Evolutionary conservation across 2,797 vertebrate genomes (phyloP).

Genomic region (Melanotaenia pygmaea): DNA sequence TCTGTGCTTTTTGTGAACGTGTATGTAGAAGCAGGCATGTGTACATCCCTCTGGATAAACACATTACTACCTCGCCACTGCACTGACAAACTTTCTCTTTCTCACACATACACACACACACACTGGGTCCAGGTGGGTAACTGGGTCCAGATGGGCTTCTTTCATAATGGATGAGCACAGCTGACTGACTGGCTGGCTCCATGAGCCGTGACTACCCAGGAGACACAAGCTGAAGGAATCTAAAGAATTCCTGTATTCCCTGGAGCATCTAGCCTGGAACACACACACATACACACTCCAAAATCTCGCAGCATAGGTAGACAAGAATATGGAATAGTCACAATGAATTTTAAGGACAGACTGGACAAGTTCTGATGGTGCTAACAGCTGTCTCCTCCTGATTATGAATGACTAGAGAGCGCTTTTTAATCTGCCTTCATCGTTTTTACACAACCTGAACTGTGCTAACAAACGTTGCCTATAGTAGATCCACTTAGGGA

Average conservation of each 20-base stretch:
- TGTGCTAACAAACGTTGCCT: slow-evolving; percentile 28
- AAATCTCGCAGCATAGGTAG: slow-evolving; percentile 29
- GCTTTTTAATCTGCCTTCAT: slow-evolving; percentile 16
- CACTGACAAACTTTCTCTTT: slow-evolving; percentile 57
- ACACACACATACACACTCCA: slow-evolving; percentile 21
- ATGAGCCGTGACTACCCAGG: slow-evolving; percentile 71
- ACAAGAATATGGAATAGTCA: slow-evolving; percentile 42
- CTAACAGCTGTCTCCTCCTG: slow-evolving; percentile 11
- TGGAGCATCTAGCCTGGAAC: slow-evolving; percentile 39
- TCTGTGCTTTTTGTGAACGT: slow-evolving; percentile 15
- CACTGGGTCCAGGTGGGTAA: slow-evolving; percentile 72
- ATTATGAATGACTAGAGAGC: slow-evolving; percentile 6
- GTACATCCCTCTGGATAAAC: slow-evolving; percentile 48
- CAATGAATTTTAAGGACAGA: slow-evolving; percentile 13
- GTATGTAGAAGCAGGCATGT: slow-evolving; percentile 16
- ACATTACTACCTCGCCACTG: slow-evolving; percentile 19
- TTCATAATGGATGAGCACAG: slow-evolving; percentile 77
- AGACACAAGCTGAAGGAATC: slow-evolving; percentile 70
- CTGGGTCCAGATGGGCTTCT: slow-evolving; percentile 75
- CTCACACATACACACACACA: slow-evolving; percentile 36
- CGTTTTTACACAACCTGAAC: slow-evolving; percentile 14
- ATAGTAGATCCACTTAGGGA: slow-evolving; percentile 31
- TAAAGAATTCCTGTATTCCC: slow-evolving; percentile 71
- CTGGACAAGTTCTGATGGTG: slow-evolving; percentile 26
- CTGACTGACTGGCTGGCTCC: slow-evolving; percentile 73